Base-by-base conservation (phyloP, 2,113 vertebrate genomes). In the Tretioscincus oriximinensis region DNA sequence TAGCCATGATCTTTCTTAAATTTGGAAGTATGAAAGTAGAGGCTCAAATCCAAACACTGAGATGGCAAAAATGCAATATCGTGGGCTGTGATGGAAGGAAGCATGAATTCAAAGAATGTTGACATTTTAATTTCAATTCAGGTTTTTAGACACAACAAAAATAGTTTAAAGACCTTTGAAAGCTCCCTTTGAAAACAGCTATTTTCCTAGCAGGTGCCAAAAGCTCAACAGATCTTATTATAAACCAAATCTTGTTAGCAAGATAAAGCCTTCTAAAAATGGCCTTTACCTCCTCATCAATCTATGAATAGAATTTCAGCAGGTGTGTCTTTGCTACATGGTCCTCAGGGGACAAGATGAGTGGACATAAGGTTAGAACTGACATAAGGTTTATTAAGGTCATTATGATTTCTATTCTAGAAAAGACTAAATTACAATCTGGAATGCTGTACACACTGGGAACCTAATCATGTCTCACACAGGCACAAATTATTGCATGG, bases 231-330 rank as follows among this genome's bases (percentile, higher is more conserved):
- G 8, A 65, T 58, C 54, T 58, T 58, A 47, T 24, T 81, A 8
- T 81, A 31, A 58, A 58, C 14, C 31, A 85, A 87, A 88, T 77
- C 85, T 83, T 77, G 80, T 86, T 90, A 86, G 64, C 77, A 81
- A 81, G 84, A 81, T 80, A 85, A 86, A 84, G 84, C 81, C 76
- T 9, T 80, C 73, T 81, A 58, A 89, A 86, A 83, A 81, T 88
- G 47, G 10, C 79, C 22, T 60, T 80, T 1, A 28, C 31, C 9
- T 67, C 28, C 14, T 9, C 60, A 73, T 20, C 35, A 35, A 35
- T 79, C 61, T 66, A 60, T 86, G 54, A 78, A 4, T 3, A 2
- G 29, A 54, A 2, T 35, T 83, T 78, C 60, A 22, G 35, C 72
- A 71, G 41, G 69, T 82, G 29, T 81, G 24, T 4, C 67, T 21